Base-by-base conservation (phyloP, 2,797 vertebrate species). In the Hypotaenidia okinawae region DNA sequence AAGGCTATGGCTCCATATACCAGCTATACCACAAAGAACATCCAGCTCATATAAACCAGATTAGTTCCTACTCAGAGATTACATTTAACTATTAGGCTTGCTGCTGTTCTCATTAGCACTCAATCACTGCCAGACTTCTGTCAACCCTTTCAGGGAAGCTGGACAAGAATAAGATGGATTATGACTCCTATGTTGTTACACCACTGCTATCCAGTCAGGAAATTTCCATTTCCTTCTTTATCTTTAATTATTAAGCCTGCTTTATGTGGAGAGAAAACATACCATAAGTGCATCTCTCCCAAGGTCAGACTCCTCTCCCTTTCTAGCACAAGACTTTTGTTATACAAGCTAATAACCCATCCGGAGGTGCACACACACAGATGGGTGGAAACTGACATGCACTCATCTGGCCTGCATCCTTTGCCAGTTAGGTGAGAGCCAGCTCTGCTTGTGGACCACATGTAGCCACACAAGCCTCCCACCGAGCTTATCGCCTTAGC, bases 11-110 rank as follows among this genome's bases (percentile, higher is more conserved):
- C 10, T 68, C 28, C 37, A 27, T n/a, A 57, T 0, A 1, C 54
- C 55, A 82, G 57, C 41, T 79, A 23, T 22, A 39, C 28, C 35
- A 79, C 70, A 77, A 77, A 93, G 39, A 63, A 67, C 57, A 84
- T 64, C 32, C 59, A 96, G 59, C 45, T 74, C 70, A 54, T 72
- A 80, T 37, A 91, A 91, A 86, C 37, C 51, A 84, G 79, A 96
- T 89, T 82, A 95, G 57, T 21, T 88, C 63, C 76, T 81, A 70
- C 52, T 93, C 22, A 27, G 37, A 67, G 45, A 76, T 3, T 47
- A 52, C 35, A 32, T 45, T 93, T 89, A 93, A 91, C 52, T 75
- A n/a, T 82, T 33, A 69, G 84, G 62, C 66, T 83, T 66, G 32
- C 62, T 91, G 74, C 64, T 58, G 39, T 87, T 86, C 59, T 84